Evolutionary conservation across 2,113 vertebrate genomes (phyloP).

Genomic region (Gasterosteus nipponicus): DNA sequence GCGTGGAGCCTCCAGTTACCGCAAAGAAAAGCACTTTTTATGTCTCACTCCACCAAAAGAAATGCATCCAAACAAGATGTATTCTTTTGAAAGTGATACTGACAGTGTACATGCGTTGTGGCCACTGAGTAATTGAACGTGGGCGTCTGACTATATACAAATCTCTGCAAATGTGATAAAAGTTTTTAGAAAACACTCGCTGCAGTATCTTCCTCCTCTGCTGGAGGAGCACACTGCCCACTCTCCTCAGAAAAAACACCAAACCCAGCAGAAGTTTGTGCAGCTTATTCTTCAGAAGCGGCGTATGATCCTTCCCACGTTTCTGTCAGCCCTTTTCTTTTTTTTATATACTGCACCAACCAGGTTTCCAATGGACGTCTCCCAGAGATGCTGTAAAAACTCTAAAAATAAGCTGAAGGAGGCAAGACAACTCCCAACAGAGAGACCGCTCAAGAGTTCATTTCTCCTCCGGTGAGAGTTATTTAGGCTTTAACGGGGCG

Average conservation of each 20-base stretch:
- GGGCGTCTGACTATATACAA: background rate
- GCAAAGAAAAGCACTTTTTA: background rate
- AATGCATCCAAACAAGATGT: background rate
- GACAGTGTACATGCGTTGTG: slow-evolving; percentile 6
- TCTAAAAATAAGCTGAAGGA: slow-evolving; percentile 41
- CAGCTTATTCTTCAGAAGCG: slow-evolving; percentile 24
- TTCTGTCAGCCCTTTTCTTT: slow-evolving; percentile 16
- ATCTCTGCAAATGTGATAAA: slow-evolving; percentile 4
- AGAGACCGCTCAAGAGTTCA: slow-evolving; percentile 40
- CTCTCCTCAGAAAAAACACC: slow-evolving; percentile 10
- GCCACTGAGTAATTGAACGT: slow-evolving; percentile 19
- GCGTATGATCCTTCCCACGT: slow-evolving; percentile 22
- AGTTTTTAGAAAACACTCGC: background rate
- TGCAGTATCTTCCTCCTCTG: slow-evolving; percentile 6
- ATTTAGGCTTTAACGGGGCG: slow-evolving; percentile 29
- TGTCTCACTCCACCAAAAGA: background rate
- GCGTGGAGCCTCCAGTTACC: background rate
- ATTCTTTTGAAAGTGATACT: background rate
- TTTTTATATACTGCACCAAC: slow-evolving; percentile 37
- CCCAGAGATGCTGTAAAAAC: slow-evolving; percentile 42
- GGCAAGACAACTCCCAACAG: slow-evolving; percentile 52
- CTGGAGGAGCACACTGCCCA: slow-evolving; percentile 37
- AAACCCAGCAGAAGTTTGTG: slow-evolving; percentile 27
- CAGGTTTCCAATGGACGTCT: slow-evolving; percentile 46
- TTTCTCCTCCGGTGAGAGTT: slow-evolving; percentile 47